Conservation (phyloP, 1,140 invertebrate species). For the Drosophila lowei region DNA sequence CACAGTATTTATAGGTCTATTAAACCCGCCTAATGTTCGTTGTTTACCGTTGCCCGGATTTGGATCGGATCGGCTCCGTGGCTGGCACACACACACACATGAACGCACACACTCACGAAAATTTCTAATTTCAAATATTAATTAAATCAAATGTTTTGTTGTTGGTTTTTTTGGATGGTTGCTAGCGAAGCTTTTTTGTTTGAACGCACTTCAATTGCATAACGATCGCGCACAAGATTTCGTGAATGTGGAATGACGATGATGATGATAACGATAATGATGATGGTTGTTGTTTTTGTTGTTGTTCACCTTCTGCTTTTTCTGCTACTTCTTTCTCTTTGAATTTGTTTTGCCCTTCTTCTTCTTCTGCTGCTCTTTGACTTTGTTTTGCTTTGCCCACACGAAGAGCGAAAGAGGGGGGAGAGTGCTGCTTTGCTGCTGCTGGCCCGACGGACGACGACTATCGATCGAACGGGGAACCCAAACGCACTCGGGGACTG, state of each 20-base stretch:
- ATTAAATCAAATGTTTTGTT: slow-evolving; percentile 21
- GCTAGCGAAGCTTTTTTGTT: slow-evolving; percentile 55
- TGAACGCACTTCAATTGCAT: slow-evolving; percentile 74
- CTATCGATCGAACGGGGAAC: slow-evolving; percentile 47
- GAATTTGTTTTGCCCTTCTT: slow-evolving; percentile 8
- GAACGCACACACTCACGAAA: background rate
- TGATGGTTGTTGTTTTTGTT: slow-evolving; percentile 33
- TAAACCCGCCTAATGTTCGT: slow-evolving; percentile 30
- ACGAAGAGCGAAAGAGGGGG: no score
- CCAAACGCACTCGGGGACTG: slow-evolving; percentile 82
- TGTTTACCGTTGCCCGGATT: slow-evolving; percentile 8
- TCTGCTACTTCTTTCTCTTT: slow-evolving; percentile 27
- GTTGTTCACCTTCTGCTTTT: slow-evolving; percentile 26
- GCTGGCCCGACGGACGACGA: slow-evolving; percentile 39
- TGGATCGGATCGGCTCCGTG: background rate
- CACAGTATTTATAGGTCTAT: slow-evolving; percentile 50
- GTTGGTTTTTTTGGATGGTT: slow-evolving; percentile 17
- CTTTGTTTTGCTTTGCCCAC: slow-evolving; percentile 16
- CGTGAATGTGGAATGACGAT: slow-evolving; percentile 26
- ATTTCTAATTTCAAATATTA: slow-evolving; percentile 49
- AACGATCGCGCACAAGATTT: slow-evolving; percentile 64
- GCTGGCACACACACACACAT: background rate
- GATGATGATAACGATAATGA: slow-evolving; percentile 23
- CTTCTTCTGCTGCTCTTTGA: slow-evolving; percentile 17
- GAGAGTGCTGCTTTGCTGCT: no score